These are phyloP conservation scores for Myotis brandtii DNA, from an alignment of 2,113 vertebrate genomes.

Conservation along the genomic window DNA sequence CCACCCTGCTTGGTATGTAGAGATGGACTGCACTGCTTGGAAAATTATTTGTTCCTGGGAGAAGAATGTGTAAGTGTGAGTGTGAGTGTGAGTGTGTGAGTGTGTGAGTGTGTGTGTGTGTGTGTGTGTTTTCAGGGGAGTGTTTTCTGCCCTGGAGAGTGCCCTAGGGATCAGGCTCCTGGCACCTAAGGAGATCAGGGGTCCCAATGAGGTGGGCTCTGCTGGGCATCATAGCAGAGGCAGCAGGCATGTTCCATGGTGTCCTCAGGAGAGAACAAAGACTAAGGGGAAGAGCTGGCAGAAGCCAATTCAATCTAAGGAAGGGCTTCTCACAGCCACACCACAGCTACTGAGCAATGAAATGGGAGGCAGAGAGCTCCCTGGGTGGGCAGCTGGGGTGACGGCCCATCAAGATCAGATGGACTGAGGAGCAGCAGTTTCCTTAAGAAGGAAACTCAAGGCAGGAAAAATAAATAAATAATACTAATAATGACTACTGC, in stretches of 20 bases:
- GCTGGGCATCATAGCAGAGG: not conserved
- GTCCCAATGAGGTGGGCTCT: not conserved
- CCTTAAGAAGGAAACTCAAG: not conserved
- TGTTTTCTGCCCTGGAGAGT: not conserved
- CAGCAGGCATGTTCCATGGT: not conserved
- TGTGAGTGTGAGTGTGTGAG: too few species aligned
- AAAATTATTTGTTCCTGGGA: not conserved
- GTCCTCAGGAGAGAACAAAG: not conserved
- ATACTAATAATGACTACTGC: not conserved
- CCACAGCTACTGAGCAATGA: not conserved
- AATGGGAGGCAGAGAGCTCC: not conserved
- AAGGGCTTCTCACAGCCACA: not conserved
- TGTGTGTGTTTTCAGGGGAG: accelerated
- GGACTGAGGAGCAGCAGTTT: not conserved
- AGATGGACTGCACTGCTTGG: not conserved
- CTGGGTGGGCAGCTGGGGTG: not conserved
- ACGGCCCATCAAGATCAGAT: not conserved
- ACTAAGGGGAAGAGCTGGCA: not conserved
- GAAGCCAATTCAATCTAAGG: not conserved
- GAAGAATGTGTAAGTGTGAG: not conserved
- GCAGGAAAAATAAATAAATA: not conserved
- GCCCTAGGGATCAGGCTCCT: not conserved
- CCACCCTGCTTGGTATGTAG: not conserved
- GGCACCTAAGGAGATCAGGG: not conserved
- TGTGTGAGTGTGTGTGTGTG: not conserved